phyloP scores from a whole-genome alignment of 2,888 invertebrate genomes.

The Himalopsyche japonica region DNA sequence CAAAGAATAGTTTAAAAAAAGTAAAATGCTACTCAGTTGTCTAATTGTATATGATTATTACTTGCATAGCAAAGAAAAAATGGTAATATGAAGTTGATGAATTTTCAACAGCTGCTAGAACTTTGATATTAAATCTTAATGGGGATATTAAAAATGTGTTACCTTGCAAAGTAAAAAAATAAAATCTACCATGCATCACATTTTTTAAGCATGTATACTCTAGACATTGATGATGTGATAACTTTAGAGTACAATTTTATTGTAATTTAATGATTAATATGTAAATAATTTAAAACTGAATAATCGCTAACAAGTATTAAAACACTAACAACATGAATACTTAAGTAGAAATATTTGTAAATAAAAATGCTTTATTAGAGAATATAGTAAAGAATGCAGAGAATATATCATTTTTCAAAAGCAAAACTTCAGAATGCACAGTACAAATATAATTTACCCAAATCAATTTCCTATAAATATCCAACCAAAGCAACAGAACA shows the following conservation, averaged over 20 bases:
- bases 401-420: not conserved
- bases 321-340: not conserved
- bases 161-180: too few species aligned
- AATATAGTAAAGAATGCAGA: not conserved
- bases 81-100: not conserved
- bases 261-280: too few species aligned
- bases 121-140: too few species aligned
- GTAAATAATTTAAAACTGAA: too few species aligned
- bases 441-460: not conserved
- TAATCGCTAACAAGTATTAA: not conserved
- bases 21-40: not conserved
- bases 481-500: not conserved
- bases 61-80: not conserved
- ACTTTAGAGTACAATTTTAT: too few species aligned
- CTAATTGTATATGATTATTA: not conserved
- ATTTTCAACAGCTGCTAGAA: too few species aligned
- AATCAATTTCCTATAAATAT: not conserved
- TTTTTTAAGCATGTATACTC: too few species aligned
- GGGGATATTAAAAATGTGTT: too few species aligned
- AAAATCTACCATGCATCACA: too few species aligned
- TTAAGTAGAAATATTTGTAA: not conserved
- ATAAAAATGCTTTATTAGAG: not conserved
- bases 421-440: not conserved
- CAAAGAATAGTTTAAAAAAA: not conserved
- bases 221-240: too few species aligned